Evolutionary conservation across 2,797 vertebrate species (phyloP), one percentile per base, ranked within the genome.

Genomic region (Serranus cabrilla): DNA sequence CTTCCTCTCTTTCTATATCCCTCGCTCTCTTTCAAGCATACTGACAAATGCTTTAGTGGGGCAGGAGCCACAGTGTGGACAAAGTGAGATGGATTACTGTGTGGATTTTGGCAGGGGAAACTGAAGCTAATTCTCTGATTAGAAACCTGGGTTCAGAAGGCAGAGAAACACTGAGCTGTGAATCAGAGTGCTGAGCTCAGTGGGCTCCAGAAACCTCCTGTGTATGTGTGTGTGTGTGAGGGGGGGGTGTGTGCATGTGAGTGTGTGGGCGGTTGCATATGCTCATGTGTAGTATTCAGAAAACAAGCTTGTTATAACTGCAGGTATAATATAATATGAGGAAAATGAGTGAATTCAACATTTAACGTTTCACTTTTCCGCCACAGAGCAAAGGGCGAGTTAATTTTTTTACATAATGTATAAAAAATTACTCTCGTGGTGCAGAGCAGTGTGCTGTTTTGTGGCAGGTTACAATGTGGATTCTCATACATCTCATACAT

Each of bases 61-160:
- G 68, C 84, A 78, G 55, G 83, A 90, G 88, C 83, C 86, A 80
- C 69, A 39, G 84, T 88, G 87, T 91, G 89, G 90, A 90, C 89
- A 91, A 93, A 93, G 93, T 93, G 91, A 93, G 93, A 94, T 93
- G 90, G 91, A 94, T 94, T 91, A 93, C 87, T 50, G 84, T 78
- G 86, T 86, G 89, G 86, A 77, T 88, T 85, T 89, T 94, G 94
- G 93, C 93, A 91, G 81, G 16, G 60, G 77, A 85, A 76, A 76
- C 87, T 76, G 82, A 71, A 54, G 87, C 90, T 93, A 94, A 94
- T 94, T 92, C 92, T 94, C 89, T 93, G 92, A 94, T 94, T 94
- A 92, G 92, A 92, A 94, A 93, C 86, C 89, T 68, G 84, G 84
- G 87, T 93, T 93, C 88, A 91, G 86, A 76, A 80, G 77, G 86